Percentiles rank a stretch among this genome's conserved stretches.
Conservation (phyloP, 1,140 invertebrate species). For the Penaeus chinensis region DNA sequence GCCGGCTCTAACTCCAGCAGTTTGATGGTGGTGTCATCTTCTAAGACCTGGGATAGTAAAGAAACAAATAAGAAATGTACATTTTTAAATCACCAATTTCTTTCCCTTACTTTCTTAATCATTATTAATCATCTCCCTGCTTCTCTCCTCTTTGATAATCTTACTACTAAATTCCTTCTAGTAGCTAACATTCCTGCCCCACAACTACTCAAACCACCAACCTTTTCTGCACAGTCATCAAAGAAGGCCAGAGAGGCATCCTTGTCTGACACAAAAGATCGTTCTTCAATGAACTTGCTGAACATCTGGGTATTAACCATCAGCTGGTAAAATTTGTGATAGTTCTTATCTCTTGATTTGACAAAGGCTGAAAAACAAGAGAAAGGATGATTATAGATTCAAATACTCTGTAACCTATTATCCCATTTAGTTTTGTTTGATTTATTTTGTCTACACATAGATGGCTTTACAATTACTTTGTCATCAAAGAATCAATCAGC, state of each 20-base stretch:
- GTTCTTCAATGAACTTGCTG: constrained; percentile 93
- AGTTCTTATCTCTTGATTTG: constrained; percentile 79
- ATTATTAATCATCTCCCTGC: too few species aligned
- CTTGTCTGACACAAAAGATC: constrained; percentile 97
- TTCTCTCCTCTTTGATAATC: too few species aligned
- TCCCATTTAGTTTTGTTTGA: too few species aligned
- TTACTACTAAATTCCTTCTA: neutral
- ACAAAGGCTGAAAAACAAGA: constrained; percentile 72
- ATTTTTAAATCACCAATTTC: too few species aligned
- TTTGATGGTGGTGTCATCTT: constrained; percentile 45
- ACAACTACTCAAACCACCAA: constrained; percentile 64
- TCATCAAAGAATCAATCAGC: too few species aligned
- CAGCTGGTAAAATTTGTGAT: constrained; percentile 90
- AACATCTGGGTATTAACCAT: constrained; percentile 97
- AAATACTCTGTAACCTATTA: too few species aligned
- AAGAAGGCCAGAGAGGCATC: constrained; percentile 95
- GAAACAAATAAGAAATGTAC: too few species aligned
- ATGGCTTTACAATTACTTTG: too few species aligned
- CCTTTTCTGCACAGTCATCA: constrained; percentile 93
- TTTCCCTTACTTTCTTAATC: too few species aligned
- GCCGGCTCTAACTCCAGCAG: constrained; percentile 70
- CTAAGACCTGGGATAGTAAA: constrained; percentile 46
- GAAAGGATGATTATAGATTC: neutral
- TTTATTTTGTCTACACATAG: too few species aligned
- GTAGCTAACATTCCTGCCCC: neutral